phyloP scores from a whole-genome alignment of 2,113 vertebrate species.

The Rhombomys opimus region DNA sequence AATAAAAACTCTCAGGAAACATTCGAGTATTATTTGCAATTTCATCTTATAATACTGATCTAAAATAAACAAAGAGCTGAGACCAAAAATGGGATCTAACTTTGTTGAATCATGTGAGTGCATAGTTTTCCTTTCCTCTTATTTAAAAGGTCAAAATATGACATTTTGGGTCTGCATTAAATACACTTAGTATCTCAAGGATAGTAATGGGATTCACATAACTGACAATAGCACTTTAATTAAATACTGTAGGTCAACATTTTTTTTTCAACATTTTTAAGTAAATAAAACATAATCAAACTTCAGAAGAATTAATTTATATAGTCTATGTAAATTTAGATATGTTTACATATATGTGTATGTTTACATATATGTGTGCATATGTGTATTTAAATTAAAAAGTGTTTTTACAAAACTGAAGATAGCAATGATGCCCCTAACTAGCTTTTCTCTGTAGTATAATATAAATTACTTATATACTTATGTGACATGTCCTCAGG shows the following conservation, averaged over 20 bases:
- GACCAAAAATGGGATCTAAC: constrained; percentile 55
- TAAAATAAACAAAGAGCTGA: constrained; percentile 56
- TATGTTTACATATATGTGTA: background rate
- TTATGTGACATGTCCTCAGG: background rate
- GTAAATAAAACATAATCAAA: constrained; percentile 20
- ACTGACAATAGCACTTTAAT: background rate
- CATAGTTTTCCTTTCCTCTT: constrained; percentile 59
- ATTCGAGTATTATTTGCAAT: constrained; percentile 64
- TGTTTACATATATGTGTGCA: background rate
- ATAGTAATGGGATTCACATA: constrained; percentile 62
- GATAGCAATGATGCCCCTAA: background rate
- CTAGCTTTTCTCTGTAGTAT: background rate
- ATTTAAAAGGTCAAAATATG: constrained; percentile 75
- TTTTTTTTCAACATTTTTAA: background rate
- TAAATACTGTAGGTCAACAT: background rate
- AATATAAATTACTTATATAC: background rate
- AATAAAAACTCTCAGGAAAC: constrained; percentile 70
- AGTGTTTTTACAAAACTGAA: constrained; percentile 21
- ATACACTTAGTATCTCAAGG: constrained; percentile 45
- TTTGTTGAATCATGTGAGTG: constrained; percentile 67
- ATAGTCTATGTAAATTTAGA: background rate
- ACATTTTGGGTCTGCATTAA: constrained; percentile 63
- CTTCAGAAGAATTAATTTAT: background rate
- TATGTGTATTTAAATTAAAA: background rate
- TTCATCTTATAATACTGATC: constrained; percentile 56